These are phyloP conservation scores for Phrynocephalus guinanensis DNA, from an alignment of 2,797 vertebrate genomes.

Conservation along the genomic window DNA sequence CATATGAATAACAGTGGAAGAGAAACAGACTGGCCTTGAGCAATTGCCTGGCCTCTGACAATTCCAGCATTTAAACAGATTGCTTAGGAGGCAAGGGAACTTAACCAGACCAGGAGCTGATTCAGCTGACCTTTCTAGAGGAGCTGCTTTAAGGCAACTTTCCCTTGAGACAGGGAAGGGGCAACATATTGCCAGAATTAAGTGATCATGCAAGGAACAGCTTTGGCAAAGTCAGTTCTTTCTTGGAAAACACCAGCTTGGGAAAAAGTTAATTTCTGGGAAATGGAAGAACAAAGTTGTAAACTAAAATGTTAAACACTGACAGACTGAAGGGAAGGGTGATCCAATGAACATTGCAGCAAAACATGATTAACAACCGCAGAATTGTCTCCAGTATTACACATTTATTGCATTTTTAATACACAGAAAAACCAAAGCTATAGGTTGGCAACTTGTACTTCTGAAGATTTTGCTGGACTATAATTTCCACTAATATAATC, in stretches of 20 bases:
- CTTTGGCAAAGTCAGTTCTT: neutral
- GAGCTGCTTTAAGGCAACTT: neutral
- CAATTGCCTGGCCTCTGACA: neutral
- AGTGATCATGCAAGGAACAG: neutral
- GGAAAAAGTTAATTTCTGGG: neutral
- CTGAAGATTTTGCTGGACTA: neutral
- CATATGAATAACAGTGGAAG: neutral
- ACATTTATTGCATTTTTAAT: neutral
- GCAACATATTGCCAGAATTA: neutral
- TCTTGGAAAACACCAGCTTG: neutral
- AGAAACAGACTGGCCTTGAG: neutral
- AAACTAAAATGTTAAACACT: neutral
- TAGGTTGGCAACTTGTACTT: neutral
- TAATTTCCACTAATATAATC: neutral
- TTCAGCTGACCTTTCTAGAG: slow-evolving; percentile 4
- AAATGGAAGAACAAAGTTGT: neutral
- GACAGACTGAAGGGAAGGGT: neutral
- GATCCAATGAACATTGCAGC: neutral
- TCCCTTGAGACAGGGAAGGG: neutral
- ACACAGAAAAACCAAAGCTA: neutral
- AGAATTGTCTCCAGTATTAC: neutral
- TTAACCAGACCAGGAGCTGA: neutral
- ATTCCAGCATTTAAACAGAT: neutral
- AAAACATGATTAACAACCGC: neutral
- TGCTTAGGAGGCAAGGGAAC: neutral